Percentiles rank a stretch among this genome's conserved stretches.
Conservation (phyloP, 2,113 vertebrate genomes). For the Pseudorectes ferrugineus region DNA sequence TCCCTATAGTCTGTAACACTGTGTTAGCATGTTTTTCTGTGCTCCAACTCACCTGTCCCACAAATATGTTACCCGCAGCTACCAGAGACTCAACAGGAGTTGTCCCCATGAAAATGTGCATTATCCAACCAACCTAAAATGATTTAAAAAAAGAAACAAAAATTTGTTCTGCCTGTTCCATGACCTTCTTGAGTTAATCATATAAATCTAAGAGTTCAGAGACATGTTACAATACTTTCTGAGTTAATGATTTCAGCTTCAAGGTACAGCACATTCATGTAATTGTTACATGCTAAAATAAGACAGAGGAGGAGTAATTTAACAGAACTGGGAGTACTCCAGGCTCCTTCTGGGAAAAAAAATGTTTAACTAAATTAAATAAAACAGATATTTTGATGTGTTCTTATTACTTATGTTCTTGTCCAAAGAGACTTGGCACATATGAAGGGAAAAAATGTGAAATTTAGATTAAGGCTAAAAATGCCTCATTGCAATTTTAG, state of each 20-base stretch:
- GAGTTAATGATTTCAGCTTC: not conserved
- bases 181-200: not conserved
- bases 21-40: not conserved
- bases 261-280: not conserved
- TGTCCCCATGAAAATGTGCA: conserved; percentile 82
- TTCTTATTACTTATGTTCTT: not conserved
- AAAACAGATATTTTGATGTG: not conserved
- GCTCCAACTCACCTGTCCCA: conserved; percentile 77
- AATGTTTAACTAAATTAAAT: not conserved
- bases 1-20: not conserved
- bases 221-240: not conserved
- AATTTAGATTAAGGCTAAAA: not conserved
- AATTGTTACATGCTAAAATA: not conserved
- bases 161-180: not conserved
- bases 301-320: not conserved
- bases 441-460: not conserved
- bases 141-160: not conserved
- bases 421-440: not conserved
- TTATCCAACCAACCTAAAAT: conserved; percentile 83
- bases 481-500: not conserved
- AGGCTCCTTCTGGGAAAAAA: not conserved
- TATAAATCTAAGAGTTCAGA: not conserved
- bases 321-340: not conserved
- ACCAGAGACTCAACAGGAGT: conserved; percentile 84
- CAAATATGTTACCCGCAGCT: conserved; percentile 86